Evolutionary conservation across 1,140 invertebrate species (phyloP), one percentile per base, ranked within the genome.

Genomic region (Apis laboriosa): DNA sequence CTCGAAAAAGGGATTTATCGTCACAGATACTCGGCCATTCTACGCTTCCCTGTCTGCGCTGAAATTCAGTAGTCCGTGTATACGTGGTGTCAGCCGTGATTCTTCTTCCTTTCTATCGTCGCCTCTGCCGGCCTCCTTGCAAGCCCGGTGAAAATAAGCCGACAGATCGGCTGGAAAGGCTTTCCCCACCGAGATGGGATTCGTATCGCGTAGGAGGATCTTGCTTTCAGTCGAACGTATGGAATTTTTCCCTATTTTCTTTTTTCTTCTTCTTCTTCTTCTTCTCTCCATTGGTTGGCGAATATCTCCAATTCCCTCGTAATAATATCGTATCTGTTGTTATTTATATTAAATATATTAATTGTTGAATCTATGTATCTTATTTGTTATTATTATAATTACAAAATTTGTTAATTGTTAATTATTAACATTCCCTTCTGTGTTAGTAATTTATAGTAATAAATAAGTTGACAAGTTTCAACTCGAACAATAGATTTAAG

Each of bases 161-260:
- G 77, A 78, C 77, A 78, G 77, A 70, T 78, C 77, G 63, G 64
- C 64, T 21, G 77, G 53, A 58, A 78, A 68, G 34, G 77, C 66
- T 78, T 70, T 72, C 8, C 34, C 11, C 71, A 34, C 71, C 9
- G 53, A 34, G 71, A 72, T 56, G 71, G 71, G 53, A 72, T 72
- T 56, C 53, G 19, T 56, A 56, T 56, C 24, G 53, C 71, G 24
- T 34, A 13, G 19, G 51, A 34, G 67, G 67, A 72, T 84, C 73
- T 72, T 80, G 53, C 73, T 66, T 77, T 71, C 55, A 67, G 60
- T 67, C 73, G 75, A 66, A 72, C 21, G 21, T 49, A 68, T 49
- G 28, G 21, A n/a, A 68, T 68, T 68, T 49, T n/a, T 19, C 15
- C 49, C 43, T 21, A 3, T 19, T 9, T 43, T 19, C 21, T 4